Evolutionary conservation across 2,797 vertebrate species (phyloP), one percentile per base, ranked within the genome.

Genomic region (Myotis pilosus): DNA sequence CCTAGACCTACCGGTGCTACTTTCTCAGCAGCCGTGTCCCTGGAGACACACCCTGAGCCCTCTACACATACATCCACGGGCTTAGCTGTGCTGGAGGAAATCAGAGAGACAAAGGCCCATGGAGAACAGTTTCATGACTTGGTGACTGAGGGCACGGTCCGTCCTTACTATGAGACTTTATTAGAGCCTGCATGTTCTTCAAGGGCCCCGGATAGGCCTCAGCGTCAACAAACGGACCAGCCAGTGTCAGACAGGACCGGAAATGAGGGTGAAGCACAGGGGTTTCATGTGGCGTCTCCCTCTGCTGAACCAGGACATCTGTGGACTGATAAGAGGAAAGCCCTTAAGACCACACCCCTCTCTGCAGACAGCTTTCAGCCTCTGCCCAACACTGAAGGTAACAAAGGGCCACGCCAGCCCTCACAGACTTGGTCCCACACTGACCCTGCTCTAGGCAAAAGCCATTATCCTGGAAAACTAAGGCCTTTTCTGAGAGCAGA

Each of bases 91-190:
- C 87, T 96, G 88, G 92, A 95, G 66, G 84, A 93, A 83, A 68
- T 88, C 13, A 38, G 72, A 85, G 68, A 89, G 62, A 23, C 79
- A 87, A 87, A 94, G 87, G 55, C 49, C 55, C 85, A 38, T 36
- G 76, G 38, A 86, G 96, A 93, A 38, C 22, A 53, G 25, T 49
- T 92, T 64, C 49, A 57, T n/a, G 92, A 89, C 69, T 79, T 36
- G 55, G 11, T 22, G 55, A 69, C 78, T 74, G 69, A 16, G 20
- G 90, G 60, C 88, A 41, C 76, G 80, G 66, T 86, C 88, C 85
- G 98, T 94, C 97, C 97, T 87, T 97, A 97, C 94, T 97, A 72
- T 15, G 95, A 98, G 97, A 96, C 97, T 6, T 93, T 97, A 69
- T 60, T 91, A 88, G 96, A 97, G 49, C 68, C 49, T 53, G 84